Evolutionary conservation across 2,797 vertebrate genomes (phyloP), one percentile per base, ranked within the genome.

Genomic region (Zenarchopterus dispar): DNA sequence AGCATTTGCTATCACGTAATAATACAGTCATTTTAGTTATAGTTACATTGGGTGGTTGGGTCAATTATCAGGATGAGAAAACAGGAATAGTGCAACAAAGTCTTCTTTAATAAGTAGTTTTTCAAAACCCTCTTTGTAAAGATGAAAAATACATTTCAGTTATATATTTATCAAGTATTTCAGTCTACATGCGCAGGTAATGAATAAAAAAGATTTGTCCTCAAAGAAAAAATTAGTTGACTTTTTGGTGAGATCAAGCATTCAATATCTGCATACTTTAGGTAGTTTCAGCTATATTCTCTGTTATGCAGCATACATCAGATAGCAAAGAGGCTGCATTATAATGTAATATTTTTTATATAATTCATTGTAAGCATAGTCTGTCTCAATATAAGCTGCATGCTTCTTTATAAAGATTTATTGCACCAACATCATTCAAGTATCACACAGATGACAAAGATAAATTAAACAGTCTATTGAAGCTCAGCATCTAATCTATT

Each of bases 351-450:
- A 2, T 6, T 58, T 31, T 45, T 1, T 16, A 9, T n/a, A 23
- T 47, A 45, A 36, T 60, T 56, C 19, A 78, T 24, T 55, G 7
- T 22, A 55, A 18, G 13, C 47, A 57, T 24, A 21, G 8, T 43
- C n/a, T 22, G 18, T 67, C 18, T 58, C 0, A 11, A 23, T 33
- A 62, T 36, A 57, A 24, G 5, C 15, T 16, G 52, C 68, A 8
- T 8, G 61, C 24, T 68, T 74, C 45, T 4, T 42, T 17, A 5
- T 57, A 54, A 70, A 74, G 2, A 58, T 45, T 28, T 59, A 86
- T 85, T 84, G 75, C 68, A 84, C 68, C 52, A 58, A 46, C 56
- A 54, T 52, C 21, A 62, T 23, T 62, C n/a, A 57, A 47, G 45
- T 31, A 23, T 60, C 8, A 51, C 2, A 67, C 13, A 51, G n/a